Percentiles rank a stretch among this genome's conserved stretches.
Conservation (phyloP, 2,113 vertebrate species). For the Eurypyga helias region DNA sequence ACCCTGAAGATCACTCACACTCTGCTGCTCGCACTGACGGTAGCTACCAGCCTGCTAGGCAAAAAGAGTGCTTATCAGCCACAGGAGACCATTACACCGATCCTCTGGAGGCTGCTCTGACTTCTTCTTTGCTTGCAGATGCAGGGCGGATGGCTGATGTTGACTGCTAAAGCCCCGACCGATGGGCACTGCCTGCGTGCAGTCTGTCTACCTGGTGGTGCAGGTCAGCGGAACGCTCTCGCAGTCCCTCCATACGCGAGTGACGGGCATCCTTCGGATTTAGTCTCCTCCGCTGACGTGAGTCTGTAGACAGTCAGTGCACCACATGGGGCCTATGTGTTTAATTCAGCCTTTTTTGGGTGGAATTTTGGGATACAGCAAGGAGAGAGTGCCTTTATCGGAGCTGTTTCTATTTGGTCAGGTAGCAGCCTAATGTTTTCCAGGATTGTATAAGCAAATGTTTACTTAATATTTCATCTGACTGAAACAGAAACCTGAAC, state of each 20-base stretch:
- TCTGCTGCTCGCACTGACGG: fast-evolving
- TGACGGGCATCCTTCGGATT: not conserved
- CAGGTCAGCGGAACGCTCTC: not conserved
- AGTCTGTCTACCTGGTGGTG: not conserved
- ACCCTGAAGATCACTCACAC: not conserved
- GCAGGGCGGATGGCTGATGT: not conserved
- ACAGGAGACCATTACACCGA: not conserved
- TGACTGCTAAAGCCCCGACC: not conserved
- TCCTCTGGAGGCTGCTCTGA: not conserved
- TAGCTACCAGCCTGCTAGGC: not conserved
- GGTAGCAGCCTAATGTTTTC: not conserved
- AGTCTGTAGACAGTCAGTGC: not conserved
- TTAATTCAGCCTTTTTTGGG: not conserved
- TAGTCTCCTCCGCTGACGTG: not conserved
- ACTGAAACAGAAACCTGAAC: constrained; percentile 8
- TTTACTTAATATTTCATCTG: not conserved
- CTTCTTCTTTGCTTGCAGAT: not conserved
- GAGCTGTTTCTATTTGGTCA: not conserved
- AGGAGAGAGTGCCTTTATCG: not conserved
- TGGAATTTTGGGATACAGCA: not conserved
- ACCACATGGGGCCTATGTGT: fast-evolving
- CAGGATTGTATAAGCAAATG: not conserved
- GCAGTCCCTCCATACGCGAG: not conserved
- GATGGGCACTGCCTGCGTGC: not conserved
- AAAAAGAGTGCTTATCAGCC: not conserved